Percentiles rank a stretch among this genome's conserved stretches.
Conservation (phyloP, 2,888 invertebrate species). For the Thera obeliscata region DNA sequence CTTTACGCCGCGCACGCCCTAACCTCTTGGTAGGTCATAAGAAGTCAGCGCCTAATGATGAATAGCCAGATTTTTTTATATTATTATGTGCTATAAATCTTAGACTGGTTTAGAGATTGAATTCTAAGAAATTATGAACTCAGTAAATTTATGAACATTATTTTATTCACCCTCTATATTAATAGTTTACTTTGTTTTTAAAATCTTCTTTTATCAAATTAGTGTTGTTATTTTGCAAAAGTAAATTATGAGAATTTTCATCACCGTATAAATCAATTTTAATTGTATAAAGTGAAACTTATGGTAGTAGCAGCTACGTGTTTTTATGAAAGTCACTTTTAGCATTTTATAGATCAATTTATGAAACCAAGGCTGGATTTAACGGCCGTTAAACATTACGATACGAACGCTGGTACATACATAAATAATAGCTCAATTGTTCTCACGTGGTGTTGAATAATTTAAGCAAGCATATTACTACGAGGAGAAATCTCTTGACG, state of each 20-base stretch:
- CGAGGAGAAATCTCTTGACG: conserved; percentile 44
- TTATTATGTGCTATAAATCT: conserved; percentile 25
- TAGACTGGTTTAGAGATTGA: not conserved
- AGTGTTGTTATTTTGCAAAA: not conserved
- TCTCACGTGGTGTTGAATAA: conserved; percentile 35
- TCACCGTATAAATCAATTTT: not conserved
- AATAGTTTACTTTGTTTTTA: too few species aligned
- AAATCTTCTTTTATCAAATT: not conserved
- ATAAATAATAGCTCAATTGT: conserved; percentile 37
- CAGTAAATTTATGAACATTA: too few species aligned
- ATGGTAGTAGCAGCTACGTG: conserved; percentile 2
- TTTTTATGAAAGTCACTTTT: conserved; percentile 29
- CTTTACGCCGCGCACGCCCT: conserved; percentile 52
- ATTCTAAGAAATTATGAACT: too few species aligned
- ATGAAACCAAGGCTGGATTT: conserved; percentile 31
- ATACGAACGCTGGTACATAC: conserved; percentile 28
- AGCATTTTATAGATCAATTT: conserved; percentile 32
- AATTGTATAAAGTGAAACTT: not conserved
- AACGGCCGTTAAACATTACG: conserved; percentile 33
- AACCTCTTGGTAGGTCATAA: conserved; percentile 57
- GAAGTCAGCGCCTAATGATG: conserved; percentile 69
- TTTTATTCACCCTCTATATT: too few species aligned
- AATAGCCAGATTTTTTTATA: conserved; percentile 68
- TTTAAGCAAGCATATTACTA: conserved; percentile 38
- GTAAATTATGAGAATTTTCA: not conserved